Evolutionary conservation across 2,797 vertebrate genomes (phyloP).

Genomic region (Triplophysa bombifrons): DNA sequence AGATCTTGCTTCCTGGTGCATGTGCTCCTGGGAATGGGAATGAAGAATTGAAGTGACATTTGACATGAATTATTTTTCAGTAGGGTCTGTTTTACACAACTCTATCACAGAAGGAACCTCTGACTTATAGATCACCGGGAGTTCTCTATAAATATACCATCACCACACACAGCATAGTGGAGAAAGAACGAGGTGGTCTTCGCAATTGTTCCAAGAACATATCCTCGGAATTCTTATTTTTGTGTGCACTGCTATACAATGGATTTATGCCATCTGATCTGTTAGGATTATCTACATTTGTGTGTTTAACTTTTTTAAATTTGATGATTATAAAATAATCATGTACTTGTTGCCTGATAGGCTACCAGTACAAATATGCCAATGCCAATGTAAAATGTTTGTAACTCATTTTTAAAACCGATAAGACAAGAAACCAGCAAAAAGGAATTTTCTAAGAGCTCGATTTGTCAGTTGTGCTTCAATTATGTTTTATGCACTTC

Average conservation of each 20-base stretch:
- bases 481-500: constrained; percentile 36
- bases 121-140: not conserved
- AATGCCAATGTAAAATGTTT: constrained; percentile 27
- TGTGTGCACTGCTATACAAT: constrained; percentile 11
- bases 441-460: constrained; percentile 40
- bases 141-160: constrained; percentile 3
- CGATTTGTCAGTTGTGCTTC: constrained; percentile 28
- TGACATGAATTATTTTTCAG: not conserved
- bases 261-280: not conserved
- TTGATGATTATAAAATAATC: too few relatives aligned
- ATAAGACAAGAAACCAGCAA: constrained; percentile 32
- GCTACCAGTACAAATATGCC: constrained; percentile 5
- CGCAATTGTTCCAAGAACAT: not conserved
- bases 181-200: not conserved
- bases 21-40: not conserved
- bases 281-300: too few relatives aligned
- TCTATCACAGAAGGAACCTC: constrained; percentile 1
- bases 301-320: not conserved
- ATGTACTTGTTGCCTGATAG: too few relatives aligned
- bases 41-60: not conserved
- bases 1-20: constrained; percentile 13
- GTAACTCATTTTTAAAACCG: constrained; percentile 11
- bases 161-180: not conserved
- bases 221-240: not conserved
- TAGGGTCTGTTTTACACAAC: not conserved